Evolutionary conservation across 2,113 vertebrate genomes (phyloP), one percentile per base, ranked within the genome.

Genomic region (Psephotus haematonotus): DNA sequence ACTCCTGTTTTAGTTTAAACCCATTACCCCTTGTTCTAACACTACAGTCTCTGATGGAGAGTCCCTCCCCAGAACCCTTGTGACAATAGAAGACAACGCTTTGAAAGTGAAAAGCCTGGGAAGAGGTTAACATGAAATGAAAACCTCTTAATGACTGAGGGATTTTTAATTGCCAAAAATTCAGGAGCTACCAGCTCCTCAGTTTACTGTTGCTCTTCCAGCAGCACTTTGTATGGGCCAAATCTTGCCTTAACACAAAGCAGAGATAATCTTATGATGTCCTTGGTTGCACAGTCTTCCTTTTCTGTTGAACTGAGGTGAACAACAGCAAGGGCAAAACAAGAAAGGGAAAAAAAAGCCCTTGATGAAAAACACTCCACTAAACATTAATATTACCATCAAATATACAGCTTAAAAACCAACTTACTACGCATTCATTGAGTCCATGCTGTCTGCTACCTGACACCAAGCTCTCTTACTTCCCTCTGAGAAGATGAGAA

Each of bases 401-500:
- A 59, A 2, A 64, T 2, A 37, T 0, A 0, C 5, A 50, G 7
- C 22, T 81, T 43, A 11, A 81, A 69, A 10, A 49, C 27, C 23
- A 35, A 62, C 49, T 81, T 75, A 44, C 35, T 79, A 37, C 19
- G 41, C 37, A 28, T 69, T 43, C 71, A 24, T 0, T n/a, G 28
- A 78, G 19, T 9, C 55, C 23, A 18, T 5, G 4, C 28, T 23
- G 5, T 74, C 17, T 81, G 18, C 16, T 24, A 13, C 12, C 28
- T 29, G 13, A 57, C 14, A 80, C 3, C 11, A 69, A 4, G 9
- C 5, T 76, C 17, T 69, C 47, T 13, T 7, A 22, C 55, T 92
- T 80, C 17, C 20, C 29, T 33, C 27, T 11, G 4, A 43, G 47
- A 15, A 35, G 1, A 6, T 10, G 0, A 1, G 4, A 70, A 13